phyloP scores from a whole-genome alignment of 2,888 invertebrate genomes.

The Nomada ferruginata region DNA sequence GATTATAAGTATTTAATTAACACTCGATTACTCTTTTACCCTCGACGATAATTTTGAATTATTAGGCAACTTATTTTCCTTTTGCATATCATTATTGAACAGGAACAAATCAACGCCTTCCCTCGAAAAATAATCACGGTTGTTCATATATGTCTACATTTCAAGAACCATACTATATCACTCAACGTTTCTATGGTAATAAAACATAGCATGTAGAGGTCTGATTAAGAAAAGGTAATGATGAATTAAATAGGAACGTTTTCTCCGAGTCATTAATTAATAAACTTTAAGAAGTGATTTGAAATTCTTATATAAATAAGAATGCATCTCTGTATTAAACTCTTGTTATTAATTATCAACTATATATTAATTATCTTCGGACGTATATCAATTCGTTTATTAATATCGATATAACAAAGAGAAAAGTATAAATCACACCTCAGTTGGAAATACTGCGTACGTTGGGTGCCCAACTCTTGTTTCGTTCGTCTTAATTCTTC shows the following conservation, averaged over 20 bases:
- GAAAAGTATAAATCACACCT: conserved; percentile 82
- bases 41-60: neutral
- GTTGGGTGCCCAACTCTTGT: conserved; percentile 85
- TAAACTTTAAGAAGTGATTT: too few relatives aligned
- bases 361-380: too few relatives aligned
- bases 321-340: too few relatives aligned
- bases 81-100: neutral
- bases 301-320: too few relatives aligned
- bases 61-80: neutral
- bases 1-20: neutral
- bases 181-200: conserved; percentile 1
- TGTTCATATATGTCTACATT: neutral
- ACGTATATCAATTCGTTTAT: too few relatives aligned
- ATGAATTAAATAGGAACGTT: too few relatives aligned
- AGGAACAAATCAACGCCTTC: neutral
- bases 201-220: neutral
- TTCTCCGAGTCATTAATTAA: too few relatives aligned
- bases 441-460: conserved; percentile 86
- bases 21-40: neutral
- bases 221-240: too few relatives aligned
- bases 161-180: neutral
- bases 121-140: neutral
- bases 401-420: too few relatives aligned
- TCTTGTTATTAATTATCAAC: too few relatives aligned
- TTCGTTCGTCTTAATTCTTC: conserved; percentile 85